phyloP scores from a whole-genome alignment of 2,888 invertebrate species.

The Pammene aurita region DNA sequence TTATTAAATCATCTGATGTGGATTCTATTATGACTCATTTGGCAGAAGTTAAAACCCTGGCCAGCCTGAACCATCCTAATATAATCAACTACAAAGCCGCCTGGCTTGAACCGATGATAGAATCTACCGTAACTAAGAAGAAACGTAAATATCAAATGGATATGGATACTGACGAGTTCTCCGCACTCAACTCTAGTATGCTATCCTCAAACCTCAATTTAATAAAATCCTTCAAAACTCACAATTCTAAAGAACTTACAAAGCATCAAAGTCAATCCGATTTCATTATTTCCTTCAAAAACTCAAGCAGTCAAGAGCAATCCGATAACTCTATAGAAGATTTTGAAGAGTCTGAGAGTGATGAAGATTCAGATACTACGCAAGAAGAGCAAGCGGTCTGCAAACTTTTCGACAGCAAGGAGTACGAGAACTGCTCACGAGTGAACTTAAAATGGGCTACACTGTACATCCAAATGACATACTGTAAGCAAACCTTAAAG shows the following conservation, averaged over 20 bases:
- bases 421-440: slow-evolving; percentile 73
- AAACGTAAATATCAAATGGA: slow-evolving; percentile 64
- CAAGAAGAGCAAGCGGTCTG: slow-evolving; percentile 67
- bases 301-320: slow-evolving; percentile 58
- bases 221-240: slow-evolving; percentile 77
- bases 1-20: slow-evolving; percentile 85
- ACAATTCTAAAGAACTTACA: slow-evolving; percentile 73
- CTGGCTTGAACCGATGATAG: slow-evolving; percentile 88
- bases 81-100: slow-evolving; percentile 93
- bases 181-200: slow-evolving; percentile 54
- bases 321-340: slow-evolving; percentile 31
- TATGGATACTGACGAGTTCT: slow-evolving; percentile 68
- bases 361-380: slow-evolving; percentile 57
- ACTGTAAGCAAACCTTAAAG: slow-evolving; percentile 89
- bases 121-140: slow-evolving; percentile 72
- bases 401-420: slow-evolving; percentile 59
- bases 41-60: slow-evolving; percentile 91
- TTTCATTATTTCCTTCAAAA: slow-evolving; percentile 72
- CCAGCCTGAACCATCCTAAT: slow-evolving; percentile 89
- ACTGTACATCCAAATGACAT: slow-evolving; percentile 92
- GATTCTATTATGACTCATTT: slow-evolving; percentile 86
- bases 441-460: slow-evolving; percentile 86
- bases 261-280: slow-evolving; percentile 69
- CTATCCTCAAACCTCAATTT: slow-evolving; percentile 69
- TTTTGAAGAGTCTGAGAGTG: slow-evolving; percentile 60